Percentiles rank a stretch among this genome's conserved stretches.
Conservation (phyloP, 2,797 vertebrate species). For the Sciaenops ocellatus region DNA sequence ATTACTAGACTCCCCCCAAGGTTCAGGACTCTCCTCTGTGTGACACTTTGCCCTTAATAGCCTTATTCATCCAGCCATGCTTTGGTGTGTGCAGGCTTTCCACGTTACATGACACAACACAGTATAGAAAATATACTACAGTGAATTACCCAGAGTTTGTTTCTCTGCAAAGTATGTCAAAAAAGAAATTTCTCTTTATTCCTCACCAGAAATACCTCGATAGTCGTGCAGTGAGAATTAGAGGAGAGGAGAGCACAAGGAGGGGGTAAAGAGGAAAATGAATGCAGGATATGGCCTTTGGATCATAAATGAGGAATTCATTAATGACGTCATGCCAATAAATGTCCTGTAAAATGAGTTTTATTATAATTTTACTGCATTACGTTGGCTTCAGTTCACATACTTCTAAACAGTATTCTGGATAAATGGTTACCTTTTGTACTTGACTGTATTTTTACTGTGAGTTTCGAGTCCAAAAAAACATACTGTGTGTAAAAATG, state of each 20-base stretch:
- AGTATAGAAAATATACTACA: background rate
- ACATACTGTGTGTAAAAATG: too few species aligned
- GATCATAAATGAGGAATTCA: slow-evolving; percentile 18
- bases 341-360: slow-evolving; percentile 28
- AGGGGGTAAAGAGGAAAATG: background rate
- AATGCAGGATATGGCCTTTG: slow-evolving; percentile 17
- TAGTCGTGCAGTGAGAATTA: background rate
- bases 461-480: too few species aligned
- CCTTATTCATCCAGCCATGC: slow-evolving; percentile 17
- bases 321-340: slow-evolving; percentile 21
- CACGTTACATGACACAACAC: slow-evolving; percentile 5
- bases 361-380: slow-evolving; percentile 11
- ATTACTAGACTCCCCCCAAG: slow-evolving; percentile 22
- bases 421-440: background rate
- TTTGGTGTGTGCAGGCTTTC: background rate
- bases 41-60: slow-evolving; percentile 33
- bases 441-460: too few species aligned
- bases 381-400: background rate
- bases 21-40: slow-evolving; percentile 33
- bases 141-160: background rate
- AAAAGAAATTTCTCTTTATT: background rate
- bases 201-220: background rate
- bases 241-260: background rate
- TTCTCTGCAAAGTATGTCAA: background rate
- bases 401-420: background rate